Percentiles rank a stretch among this genome's conserved stretches.
These are phyloP conservation scores for Caracal caracal DNA, from an alignment of 2,113 vertebrate species.

Conservation along the genomic window DNA sequence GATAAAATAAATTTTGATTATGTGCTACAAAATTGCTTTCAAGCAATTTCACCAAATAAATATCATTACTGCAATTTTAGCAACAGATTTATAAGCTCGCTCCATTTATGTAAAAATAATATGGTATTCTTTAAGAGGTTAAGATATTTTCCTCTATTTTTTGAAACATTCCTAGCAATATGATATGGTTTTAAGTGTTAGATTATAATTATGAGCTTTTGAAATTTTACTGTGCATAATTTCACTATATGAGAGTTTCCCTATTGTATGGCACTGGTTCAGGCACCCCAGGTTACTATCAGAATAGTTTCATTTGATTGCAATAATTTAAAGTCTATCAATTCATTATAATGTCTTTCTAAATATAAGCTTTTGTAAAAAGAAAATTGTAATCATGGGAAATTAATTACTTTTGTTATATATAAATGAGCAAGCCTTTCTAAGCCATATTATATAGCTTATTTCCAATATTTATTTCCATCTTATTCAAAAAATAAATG, in stretches of 20 bases:
- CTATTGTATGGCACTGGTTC: not conserved
- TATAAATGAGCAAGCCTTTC: not conserved
- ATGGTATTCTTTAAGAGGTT: not conserved
- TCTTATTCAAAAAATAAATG: not conserved
- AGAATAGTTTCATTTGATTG: not conserved
- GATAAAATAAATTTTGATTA: not conserved
- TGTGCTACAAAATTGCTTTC: not conserved
- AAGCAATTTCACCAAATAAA: not conserved
- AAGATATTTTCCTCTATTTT: not conserved
- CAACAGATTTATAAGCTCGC: not conserved
- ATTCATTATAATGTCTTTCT: not conserved
- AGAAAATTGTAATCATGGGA: not conserved
- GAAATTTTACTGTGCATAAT: not conserved
- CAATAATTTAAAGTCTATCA: not conserved
- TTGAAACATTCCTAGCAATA: not conserved
- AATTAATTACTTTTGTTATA: not conserved
- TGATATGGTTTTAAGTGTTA: not conserved
- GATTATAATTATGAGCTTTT: not conserved
- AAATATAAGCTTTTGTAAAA: not conserved
- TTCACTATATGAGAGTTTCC: not conserved
- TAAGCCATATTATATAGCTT: not conserved
- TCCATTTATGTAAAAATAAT: not conserved
- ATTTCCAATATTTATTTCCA: constrained; percentile 13
- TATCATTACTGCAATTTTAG: not conserved
- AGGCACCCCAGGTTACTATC: not conserved